phyloP scores from a whole-genome alignment of 2,888 invertebrate species.

The Agriotes lineatus region DNA sequence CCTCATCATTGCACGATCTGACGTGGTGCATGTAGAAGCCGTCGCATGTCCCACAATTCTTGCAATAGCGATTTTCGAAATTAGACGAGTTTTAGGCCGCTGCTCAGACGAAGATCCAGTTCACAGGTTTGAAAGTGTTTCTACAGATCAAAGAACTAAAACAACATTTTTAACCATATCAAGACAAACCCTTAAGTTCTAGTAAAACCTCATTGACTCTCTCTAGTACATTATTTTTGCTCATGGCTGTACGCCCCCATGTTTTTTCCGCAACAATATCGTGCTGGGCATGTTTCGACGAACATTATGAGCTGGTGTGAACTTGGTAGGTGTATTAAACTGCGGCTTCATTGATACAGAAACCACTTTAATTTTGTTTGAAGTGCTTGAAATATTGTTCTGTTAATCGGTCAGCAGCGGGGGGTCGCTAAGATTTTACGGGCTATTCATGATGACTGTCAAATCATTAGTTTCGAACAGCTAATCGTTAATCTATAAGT shows the following conservation, averaged over 20 bases:
- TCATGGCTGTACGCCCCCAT: too few relatives aligned
- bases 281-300: background rate
- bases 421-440: conserved; percentile 35
- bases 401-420: conserved; percentile 41
- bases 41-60: conserved; percentile 32
- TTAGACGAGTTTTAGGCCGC: conserved; percentile 9
- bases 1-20: conserved; percentile 48
- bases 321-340: conserved; percentile 8
- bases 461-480: conserved; percentile 41
- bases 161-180: too few relatives aligned
- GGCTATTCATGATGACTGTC: conserved; percentile 19
- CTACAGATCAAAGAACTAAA: too few relatives aligned
- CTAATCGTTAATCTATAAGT: conserved; percentile 37
- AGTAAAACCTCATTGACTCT: too few relatives aligned
- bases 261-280: conserved; percentile 8
- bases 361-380: conserved; percentile 16
- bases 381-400: conserved; percentile 22
- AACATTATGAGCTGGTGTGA: conserved; percentile 20
- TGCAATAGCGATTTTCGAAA: conserved; percentile 26
- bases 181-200: too few relatives aligned
- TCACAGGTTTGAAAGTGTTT: too few relatives aligned
- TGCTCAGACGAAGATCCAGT: background rate
- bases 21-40: conserved; percentile 41
- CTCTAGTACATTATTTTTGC: too few relatives aligned
- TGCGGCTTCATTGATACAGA: background rate